Evolutionary conservation across 2,888 invertebrate genomes (phyloP).

Genomic region (Lasioglossum marginatum): DNA sequence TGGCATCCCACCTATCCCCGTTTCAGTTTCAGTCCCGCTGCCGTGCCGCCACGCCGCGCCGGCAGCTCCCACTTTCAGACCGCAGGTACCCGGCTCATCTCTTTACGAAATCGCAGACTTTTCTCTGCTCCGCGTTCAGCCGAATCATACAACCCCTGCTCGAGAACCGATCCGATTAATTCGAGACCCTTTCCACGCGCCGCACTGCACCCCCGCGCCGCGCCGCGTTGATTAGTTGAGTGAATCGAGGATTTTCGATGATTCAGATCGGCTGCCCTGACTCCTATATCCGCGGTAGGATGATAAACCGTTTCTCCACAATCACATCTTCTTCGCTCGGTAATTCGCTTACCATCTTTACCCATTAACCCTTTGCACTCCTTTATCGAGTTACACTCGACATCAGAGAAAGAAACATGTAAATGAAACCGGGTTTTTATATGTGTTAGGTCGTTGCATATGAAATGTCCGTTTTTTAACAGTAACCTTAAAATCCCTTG

Average conservation of each 20-base stretch:
- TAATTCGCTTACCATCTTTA: neutral
- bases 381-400: no score
- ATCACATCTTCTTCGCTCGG: neutral
- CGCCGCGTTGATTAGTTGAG: neutral
- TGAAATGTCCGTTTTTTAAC: no score
- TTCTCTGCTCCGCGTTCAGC: conserved; percentile 13
- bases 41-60: conserved; percentile 4
- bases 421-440: no score
- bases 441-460: no score
- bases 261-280: neutral
- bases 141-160: neutral
- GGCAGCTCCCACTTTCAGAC: conserved; percentile 43
- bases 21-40: conserved; percentile 73
- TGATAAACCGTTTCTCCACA: neutral
- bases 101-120: conserved; percentile 40
- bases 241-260: neutral
- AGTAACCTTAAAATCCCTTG: no score
- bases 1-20: conserved; percentile 80
- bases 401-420: no score
- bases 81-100: conserved; percentile 49
- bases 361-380: no score
- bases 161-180: neutral
- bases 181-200: neutral
- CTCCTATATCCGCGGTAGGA: neutral
- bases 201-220: no score